Conservation (phyloP, 37 sponge, comb jelly and placozoan genomes). For the Crambe crambe region DNA sequence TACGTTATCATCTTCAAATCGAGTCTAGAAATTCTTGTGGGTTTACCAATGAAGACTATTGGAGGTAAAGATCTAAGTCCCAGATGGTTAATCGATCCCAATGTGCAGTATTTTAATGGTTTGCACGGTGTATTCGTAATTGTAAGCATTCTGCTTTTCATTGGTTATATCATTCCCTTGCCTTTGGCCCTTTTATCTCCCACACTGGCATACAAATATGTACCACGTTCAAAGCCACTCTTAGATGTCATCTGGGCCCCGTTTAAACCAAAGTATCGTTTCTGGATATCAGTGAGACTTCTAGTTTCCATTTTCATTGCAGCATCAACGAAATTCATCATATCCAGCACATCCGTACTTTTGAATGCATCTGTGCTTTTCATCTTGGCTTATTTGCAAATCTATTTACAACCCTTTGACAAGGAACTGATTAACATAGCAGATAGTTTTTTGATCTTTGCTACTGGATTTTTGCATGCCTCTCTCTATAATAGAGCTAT, state of each 20-base stretch:
- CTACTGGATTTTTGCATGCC: no score
- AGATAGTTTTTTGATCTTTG: no score
- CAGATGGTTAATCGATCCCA: conserved; percentile 54
- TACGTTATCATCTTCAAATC: conserved; percentile 29
- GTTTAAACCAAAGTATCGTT: conserved; percentile 29
- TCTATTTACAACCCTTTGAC: no score
- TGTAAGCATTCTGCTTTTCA: conserved; percentile 4
- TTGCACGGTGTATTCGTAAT: conserved; percentile 15
- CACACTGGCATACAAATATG: conserved; percentile 7
- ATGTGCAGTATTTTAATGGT: conserved; percentile 31
- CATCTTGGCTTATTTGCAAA: no score
- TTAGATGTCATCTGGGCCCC: conserved; percentile 39
- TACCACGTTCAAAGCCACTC: conserved; percentile 23
- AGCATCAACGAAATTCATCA: no score
- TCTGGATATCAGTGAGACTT: conserved; percentile 32
- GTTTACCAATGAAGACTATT: background rate
- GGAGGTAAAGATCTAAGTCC: background rate
- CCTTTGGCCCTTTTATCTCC: conserved; percentile 20
- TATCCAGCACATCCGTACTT: no score
- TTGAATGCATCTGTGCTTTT: no score
- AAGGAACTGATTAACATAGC: no score
- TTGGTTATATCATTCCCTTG: conserved; percentile 45
- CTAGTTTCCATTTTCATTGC: conserved; percentile 5
- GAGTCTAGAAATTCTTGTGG: conserved; percentile 23
- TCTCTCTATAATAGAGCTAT: no score